Evolutionary conservation across 2,888 invertebrate genomes (phyloP).

Genomic region (Napeogenes inachia): DNA sequence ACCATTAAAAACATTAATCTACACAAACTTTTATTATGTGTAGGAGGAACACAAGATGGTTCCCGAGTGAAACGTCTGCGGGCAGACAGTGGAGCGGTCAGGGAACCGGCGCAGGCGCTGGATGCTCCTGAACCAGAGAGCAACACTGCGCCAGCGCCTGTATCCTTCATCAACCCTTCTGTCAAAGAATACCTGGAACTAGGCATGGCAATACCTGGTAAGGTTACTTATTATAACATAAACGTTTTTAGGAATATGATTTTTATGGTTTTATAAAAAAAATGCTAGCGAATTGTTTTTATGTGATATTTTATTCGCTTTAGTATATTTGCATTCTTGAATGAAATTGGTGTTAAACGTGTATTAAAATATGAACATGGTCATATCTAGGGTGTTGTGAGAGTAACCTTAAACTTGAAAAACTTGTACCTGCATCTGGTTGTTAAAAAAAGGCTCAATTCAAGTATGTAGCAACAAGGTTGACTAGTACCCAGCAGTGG

Average conservation of each 20-base stretch:
- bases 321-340: too few relatives aligned
- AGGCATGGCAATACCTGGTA: conserved; percentile 93
- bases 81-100: conserved; percentile 52
- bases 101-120: conserved; percentile 65
- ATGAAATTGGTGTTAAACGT: too few relatives aligned
- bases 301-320: not conserved
- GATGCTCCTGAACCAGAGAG: conserved; percentile 74
- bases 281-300: not conserved
- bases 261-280: not conserved
- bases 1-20: not conserved
- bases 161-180: conserved; percentile 89
- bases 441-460: conserved; percentile 7
- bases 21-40: conserved; percentile 26
- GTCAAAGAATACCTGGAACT: conserved; percentile 91
- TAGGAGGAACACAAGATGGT: conserved; percentile 81
- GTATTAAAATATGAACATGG: too few relatives aligned
- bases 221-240: conserved; percentile 37
- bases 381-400: too few relatives aligned
- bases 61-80: conserved; percentile 80
- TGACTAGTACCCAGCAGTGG: conserved; percentile 3
- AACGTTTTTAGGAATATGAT: not conserved
- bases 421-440: conserved; percentile 5
- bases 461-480: conserved; percentile 10
- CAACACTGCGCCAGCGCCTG: conserved; percentile 78
- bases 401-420: conserved; percentile 19